Conservation (phyloP, 2,888 invertebrate genomes). For the Yponomeuta sedellus region DNA sequence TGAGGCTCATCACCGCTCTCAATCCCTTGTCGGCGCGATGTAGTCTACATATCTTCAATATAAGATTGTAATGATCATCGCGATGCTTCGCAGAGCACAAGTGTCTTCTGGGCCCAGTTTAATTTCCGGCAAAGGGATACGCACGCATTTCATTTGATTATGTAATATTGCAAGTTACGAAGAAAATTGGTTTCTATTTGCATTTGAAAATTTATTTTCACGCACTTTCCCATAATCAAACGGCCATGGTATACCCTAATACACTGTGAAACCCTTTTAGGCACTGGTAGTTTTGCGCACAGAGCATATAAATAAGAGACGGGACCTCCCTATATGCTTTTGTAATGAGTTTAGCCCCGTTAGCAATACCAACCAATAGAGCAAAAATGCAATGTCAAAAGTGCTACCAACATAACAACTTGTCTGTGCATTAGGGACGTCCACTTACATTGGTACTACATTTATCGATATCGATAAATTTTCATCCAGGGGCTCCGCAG, state of each 20-base stretch:
- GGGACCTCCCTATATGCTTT: no score
- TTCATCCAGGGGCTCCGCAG: no score
- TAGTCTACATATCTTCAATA: background rate
- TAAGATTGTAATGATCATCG: slow-evolving; percentile 11
- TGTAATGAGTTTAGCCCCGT: no score
- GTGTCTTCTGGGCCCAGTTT: slow-evolving; percentile 36
- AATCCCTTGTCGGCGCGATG: background rate
- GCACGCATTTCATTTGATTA: background rate
- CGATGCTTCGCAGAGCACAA: slow-evolving; percentile 23
- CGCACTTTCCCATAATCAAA: background rate
- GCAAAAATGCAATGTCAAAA: no score
- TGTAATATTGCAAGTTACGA: background rate
- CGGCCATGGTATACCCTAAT: background rate
- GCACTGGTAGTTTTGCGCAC: slow-evolving; percentile 32
- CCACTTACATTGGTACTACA: no score
- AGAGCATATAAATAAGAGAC: no score
- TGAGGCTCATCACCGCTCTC: slow-evolving; percentile 24
- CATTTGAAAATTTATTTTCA: background rate
- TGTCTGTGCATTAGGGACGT: no score
- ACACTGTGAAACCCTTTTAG: slow-evolving; percentile 26
- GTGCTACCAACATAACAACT: no score
- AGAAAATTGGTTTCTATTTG: background rate
- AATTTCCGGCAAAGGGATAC: slow-evolving; percentile 38
- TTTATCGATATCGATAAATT: no score
- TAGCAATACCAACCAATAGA: no score